Percentiles rank a stretch among this genome's conserved stretches.
Conservation (phyloP, 2,113 vertebrate genomes). For the Urocolius indicus region DNA sequence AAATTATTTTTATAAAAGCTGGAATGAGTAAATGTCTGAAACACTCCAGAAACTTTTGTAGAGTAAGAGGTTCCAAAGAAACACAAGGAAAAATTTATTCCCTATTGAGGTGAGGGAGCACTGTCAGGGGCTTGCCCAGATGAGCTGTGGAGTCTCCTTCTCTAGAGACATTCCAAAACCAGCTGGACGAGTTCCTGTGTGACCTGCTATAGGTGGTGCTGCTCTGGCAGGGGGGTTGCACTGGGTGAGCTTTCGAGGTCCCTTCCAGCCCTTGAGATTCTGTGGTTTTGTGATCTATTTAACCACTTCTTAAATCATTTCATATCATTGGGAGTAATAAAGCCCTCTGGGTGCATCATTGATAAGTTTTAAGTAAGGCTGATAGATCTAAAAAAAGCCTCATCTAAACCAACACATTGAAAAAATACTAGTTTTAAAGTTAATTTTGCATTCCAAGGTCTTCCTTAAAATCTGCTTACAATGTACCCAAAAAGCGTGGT, state of each 20-base stretch:
- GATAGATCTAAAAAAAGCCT: not conserved
- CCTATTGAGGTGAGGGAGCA: too few species aligned
- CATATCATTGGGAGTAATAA: not conserved
- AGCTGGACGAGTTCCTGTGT: too few species aligned
- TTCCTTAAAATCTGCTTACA: not conserved
- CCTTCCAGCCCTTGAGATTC: too few species aligned
- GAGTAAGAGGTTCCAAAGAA: not conserved
- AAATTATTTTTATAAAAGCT: not conserved
- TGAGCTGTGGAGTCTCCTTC: too few species aligned
- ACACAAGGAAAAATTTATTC: too few species aligned
- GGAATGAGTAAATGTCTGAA: not conserved
- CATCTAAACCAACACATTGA: not conserved
- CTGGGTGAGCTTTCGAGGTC: too few species aligned
- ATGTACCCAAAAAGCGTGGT: not conserved
- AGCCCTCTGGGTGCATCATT: not conserved
- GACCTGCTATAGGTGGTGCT: too few species aligned
- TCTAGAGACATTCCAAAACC: too few species aligned
- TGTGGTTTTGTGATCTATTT: not conserved
- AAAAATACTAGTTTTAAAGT: not conserved
- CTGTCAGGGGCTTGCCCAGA: too few species aligned
- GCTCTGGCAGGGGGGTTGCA: too few species aligned
- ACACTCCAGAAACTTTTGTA: not conserved
- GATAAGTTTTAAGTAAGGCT: not conserved
- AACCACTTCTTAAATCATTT: not conserved
- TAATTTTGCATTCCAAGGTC: not conserved